Conservation (phyloP, 1,140 invertebrate species). For the Penaeus indicus region DNA sequence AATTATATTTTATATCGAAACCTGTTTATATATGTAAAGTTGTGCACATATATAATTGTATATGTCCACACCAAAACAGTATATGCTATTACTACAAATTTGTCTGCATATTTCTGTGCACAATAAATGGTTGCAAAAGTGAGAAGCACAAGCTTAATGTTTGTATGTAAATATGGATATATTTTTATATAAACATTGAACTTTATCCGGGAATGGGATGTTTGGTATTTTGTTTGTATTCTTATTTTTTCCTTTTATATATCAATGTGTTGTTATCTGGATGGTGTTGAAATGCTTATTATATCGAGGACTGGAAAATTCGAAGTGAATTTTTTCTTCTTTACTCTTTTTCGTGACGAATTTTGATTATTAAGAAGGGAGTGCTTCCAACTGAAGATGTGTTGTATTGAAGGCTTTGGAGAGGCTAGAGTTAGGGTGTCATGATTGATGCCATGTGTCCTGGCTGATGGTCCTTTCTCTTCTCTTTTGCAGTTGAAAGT, state of each 20-base stretch:
- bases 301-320: background rate
- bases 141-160: no score
- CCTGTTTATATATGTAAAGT: constrained; percentile 3
- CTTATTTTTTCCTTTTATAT: constrained; percentile 6
- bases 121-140: no score
- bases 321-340: background rate
- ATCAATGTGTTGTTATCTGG: background rate
- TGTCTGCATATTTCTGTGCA: no score
- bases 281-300: constrained; percentile 1
- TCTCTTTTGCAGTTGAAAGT: constrained; percentile 67
- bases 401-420: constrained; percentile 21
- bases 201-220: constrained; percentile 3
- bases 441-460: constrained; percentile 63
- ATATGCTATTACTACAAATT: no score
- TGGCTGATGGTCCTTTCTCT: constrained; percentile 66
- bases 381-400: constrained; percentile 49
- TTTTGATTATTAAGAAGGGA: background rate
- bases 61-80: constrained; percentile 2
- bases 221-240: background rate
- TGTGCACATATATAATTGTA: constrained; percentile 24
- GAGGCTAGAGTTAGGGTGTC: constrained; percentile 62
- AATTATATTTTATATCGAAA: background rate
- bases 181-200: background rate
- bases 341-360: background rate
- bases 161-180: no score